Evolutionary conservation across 2,797 vertebrate species (phyloP).

Genomic region (Oryzias dopingdopingensis): DNA sequence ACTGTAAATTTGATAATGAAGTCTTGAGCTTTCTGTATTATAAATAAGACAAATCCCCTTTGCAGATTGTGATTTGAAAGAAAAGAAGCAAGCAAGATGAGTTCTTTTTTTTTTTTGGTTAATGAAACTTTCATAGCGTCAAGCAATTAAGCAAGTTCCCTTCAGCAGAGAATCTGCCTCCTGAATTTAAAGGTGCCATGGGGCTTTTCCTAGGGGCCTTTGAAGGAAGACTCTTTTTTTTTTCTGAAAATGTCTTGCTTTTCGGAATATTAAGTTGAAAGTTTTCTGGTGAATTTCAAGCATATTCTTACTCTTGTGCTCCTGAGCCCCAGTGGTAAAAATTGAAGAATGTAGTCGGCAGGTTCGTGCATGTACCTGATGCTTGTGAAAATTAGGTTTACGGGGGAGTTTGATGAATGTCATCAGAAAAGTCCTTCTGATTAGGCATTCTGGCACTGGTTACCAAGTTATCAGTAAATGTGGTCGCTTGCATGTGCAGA

Average conservation of each 20-base stretch:
- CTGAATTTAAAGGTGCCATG: constrained; percentile 50
- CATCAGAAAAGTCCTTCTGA: constrained; percentile 54
- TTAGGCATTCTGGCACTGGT: constrained; percentile 47
- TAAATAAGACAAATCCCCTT: constrained; percentile 26
- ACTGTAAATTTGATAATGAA: constrained; percentile 24
- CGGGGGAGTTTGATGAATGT: constrained; percentile 31
- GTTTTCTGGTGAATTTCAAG: constrained; percentile 34
- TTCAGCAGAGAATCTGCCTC: constrained; percentile 42
- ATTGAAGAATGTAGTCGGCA: constrained; percentile 53
- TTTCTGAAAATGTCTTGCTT: constrained; percentile 20
- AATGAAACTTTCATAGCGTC: constrained; percentile 50
- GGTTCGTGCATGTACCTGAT: constrained; percentile 59
- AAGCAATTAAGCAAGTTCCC: constrained; percentile 45
- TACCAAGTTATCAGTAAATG: constrained; percentile 10
- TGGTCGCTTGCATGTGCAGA: constrained; percentile 3
- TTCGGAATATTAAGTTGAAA: constrained; percentile 40
- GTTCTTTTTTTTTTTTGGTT: constrained; percentile 35
- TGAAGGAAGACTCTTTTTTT: constrained; percentile 27
- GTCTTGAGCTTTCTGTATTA: constrained; percentile 30
- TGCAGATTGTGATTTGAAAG: constrained; percentile 24
- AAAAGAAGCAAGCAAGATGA: constrained; percentile 24
- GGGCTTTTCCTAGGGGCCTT: constrained; percentile 42
- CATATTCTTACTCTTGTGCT: constrained; percentile 32
- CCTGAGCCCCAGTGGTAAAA: constrained; percentile 38
- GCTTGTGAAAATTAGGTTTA: constrained; percentile 53